Evolutionary conservation across 2,113 vertebrate genomes (phyloP), one percentile per base, ranked within the genome.

Genomic region (Chaetodon auriga): DNA sequence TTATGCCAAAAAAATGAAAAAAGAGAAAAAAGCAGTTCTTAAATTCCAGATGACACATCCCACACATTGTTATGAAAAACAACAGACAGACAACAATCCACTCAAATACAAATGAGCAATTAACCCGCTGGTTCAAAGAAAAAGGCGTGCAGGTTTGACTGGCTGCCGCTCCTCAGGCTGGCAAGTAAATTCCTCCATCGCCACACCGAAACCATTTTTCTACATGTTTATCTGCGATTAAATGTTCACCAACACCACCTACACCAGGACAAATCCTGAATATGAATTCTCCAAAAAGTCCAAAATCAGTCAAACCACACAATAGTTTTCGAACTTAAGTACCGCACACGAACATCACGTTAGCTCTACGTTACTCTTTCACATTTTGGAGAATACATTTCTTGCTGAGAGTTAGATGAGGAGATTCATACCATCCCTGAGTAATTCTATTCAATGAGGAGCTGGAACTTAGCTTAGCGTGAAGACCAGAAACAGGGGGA

Each of bases 181-280:
- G 12, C 18, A 6, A 21, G 16, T 63, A n/a, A 18, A 53, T 46
- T 73, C 23, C 45, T 54, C 19, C 30, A 35, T 68, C n/a, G 1
- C 21, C 62, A 48, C 7, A 36, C 13, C 0, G 9, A 66, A 61
- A 45, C 54, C 1, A 35, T 60, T 38, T 70, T 13, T 60, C 45
- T 15, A 58, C 16, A 21, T 23, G 19, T 21, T 57, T 35, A 68
- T 80, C 51, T 65, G 51, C 43, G 76, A 76, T 18, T 15, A 60
- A 60, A 60, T 53, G 77, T 72, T 61, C 57, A 11, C 7, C 30
- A 58, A 30, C 36, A 49, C 3, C 57, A 11, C 7, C 30, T 51
- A 30, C 36, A 49, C 5, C 1, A 45, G 10, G 53, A 48, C 2
- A 57, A 64, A 66, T 63, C 36, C 23, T 35, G 45, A 35, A 23